These are phyloP conservation scores for Caenorhabditis auriculariae DNA, from an alignment of 2,888 invertebrate genomes.

Conservation along the genomic window DNA sequence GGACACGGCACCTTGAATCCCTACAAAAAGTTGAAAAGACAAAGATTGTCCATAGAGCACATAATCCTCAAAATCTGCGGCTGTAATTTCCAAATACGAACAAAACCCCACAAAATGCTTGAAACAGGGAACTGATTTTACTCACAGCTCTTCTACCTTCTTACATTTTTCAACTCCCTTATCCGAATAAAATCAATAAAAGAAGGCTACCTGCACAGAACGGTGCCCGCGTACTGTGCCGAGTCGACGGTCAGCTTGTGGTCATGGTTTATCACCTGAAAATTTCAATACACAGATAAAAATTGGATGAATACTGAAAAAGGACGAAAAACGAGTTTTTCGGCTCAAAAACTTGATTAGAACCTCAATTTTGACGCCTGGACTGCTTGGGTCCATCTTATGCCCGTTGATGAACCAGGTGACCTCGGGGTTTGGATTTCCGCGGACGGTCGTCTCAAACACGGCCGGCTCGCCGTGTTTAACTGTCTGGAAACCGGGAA, in stretches of 20 bases:
- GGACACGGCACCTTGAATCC: too few species aligned
- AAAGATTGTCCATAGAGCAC: too few species aligned
- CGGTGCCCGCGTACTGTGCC: conserved; percentile 57
- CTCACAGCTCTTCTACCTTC: too few species aligned
- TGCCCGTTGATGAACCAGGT: conserved; percentile 73
- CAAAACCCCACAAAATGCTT: too few species aligned
- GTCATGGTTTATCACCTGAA: conserved; percentile 73
- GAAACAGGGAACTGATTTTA: too few species aligned
- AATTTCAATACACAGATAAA: conserved; percentile 58
- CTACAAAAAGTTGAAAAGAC: too few species aligned
- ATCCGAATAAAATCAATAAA: too few species aligned
- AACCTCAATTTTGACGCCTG: conserved; percentile 71
- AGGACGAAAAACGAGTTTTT: neutral
- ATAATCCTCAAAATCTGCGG: too few species aligned
- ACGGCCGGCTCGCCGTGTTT: conserved; percentile 57
- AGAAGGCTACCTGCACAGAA: conserved; percentile 44
- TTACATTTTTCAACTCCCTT: too few species aligned
- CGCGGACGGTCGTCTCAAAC: conserved; percentile 60
- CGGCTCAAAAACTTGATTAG: too few species aligned
- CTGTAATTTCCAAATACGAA: too few species aligned
- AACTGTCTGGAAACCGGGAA: conserved; percentile 52
- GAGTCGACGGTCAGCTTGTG: conserved; percentile 76
- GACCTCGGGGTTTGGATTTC: conserved; percentile 58
- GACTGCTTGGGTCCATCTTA: conserved; percentile 73
- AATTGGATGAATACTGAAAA: too few species aligned